Evolutionary conservation across 2,888 invertebrate species (phyloP).

Genomic region (Athalia cordata): DNA sequence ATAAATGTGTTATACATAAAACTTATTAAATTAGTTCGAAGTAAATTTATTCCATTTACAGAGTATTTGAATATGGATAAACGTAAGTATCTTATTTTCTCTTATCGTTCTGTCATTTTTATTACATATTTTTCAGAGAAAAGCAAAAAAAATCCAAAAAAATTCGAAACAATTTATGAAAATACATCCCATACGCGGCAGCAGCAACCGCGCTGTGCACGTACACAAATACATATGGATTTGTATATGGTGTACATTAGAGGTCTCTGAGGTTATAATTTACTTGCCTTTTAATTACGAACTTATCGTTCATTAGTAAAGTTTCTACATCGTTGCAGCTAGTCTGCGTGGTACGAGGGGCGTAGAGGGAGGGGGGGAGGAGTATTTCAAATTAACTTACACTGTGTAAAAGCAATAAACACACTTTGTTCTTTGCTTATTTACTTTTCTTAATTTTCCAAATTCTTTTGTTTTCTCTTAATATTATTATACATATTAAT

Average conservation of each 20-base stretch:
- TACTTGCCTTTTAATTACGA: slow-evolving; percentile 38
- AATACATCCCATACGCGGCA: too few species aligned
- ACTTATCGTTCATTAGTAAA: slow-evolving; percentile 42
- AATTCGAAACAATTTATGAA: too few species aligned
- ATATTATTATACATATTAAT: slow-evolving; percentile 59
- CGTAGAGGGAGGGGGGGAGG: neutral
- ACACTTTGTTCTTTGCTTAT: slow-evolving; percentile 27
- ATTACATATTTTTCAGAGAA: too few species aligned
- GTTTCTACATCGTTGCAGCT: neutral
- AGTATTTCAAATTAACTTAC: slow-evolving; percentile 42
- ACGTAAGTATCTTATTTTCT: too few species aligned
- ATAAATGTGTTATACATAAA: too few species aligned
- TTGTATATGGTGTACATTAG: neutral
- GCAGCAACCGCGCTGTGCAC: neutral
- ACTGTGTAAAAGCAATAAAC: slow-evolving; percentile 42
- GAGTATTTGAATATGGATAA: too few species aligned
- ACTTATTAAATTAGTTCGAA: too few species aligned
- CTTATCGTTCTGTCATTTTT: too few species aligned
- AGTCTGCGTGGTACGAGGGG: too few species aligned
- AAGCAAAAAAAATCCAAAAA: too few species aligned
- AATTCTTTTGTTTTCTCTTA: too few species aligned
- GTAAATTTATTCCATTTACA: too few species aligned
- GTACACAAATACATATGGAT: neutral
- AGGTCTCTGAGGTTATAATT: slow-evolving; percentile 2
- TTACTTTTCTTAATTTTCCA: neutral